Conservation (phyloP, 1,140 invertebrate species). For the Ceratosolen solmsi region DNA sequence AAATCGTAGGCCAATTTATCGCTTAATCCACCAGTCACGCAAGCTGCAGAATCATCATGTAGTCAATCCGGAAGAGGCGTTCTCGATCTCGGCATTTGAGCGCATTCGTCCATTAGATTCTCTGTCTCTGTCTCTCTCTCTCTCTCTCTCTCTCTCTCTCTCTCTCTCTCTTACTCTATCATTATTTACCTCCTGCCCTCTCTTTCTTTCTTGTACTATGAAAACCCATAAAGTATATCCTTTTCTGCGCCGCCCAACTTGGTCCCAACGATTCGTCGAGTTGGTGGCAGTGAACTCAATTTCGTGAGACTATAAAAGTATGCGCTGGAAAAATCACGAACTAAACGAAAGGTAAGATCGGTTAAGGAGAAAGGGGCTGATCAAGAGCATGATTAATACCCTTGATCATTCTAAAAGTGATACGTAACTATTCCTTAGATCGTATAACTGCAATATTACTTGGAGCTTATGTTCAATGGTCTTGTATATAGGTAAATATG, state of each 20-base stretch:
- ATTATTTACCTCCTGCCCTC: too few relatives aligned
- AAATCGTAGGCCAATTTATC: conserved; percentile 19
- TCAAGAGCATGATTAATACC: not conserved
- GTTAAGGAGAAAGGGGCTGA: not conserved
- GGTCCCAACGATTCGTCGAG: not conserved
- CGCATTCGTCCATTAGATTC: conserved; percentile 24
- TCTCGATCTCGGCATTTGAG: not conserved
- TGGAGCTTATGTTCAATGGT: not conserved
- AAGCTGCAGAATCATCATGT: conserved; percentile 5
- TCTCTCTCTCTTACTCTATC: too few relatives aligned
- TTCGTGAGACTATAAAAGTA: conserved; percentile 12
- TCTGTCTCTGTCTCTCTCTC: not conserved
- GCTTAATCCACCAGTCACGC: conserved; percentile 27
- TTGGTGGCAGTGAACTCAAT: conserved; percentile 11
- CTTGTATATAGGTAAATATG: not conserved
- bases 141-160: too few relatives aligned
- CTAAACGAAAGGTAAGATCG: not conserved
- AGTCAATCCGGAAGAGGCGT: conserved; percentile 31
- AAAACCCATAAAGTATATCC: not conserved
- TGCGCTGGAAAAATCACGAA: not conserved
- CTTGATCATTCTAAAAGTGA: not conserved
- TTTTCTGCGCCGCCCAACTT: not conserved
- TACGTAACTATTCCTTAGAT: not conserved
- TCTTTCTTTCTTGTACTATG: not conserved
- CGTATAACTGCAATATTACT: not conserved